Evolutionary conservation across 2,113 vertebrate species (phyloP), one percentile per base, ranked within the genome.

Genomic region (Hepsetus odoe): DNA sequence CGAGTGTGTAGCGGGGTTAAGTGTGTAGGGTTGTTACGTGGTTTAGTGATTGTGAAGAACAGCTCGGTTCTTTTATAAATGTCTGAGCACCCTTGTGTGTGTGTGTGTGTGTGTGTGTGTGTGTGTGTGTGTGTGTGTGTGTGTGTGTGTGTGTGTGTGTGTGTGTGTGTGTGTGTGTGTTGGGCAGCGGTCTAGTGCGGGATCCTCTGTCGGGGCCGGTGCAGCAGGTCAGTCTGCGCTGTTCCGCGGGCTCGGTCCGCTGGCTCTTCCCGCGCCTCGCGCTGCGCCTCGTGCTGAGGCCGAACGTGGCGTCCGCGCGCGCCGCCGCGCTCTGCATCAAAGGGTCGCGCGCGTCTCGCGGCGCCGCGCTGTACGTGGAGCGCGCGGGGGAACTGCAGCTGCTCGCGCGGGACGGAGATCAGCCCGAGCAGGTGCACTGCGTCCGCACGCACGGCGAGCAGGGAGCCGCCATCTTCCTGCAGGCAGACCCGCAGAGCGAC

Each of bases 221-320:
- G 22, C 91, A 94, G 58, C 95, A 95, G 87, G 90, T 94, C 49
- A 90, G 84, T 9, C 88, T 95, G 42, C 89, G 92, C 78, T 95
- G 95, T 59, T 90, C 92, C 0, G 84, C 88, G 76, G 93, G 94
- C 8, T 92, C 87, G 1, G 89, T 95, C 76, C 83, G 88, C 67
- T 94, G 94, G 94, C 20, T 91, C 53, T 93, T 92, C 83, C 94
- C 93, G 0, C 88, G 86, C 0, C 88, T 86, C 64, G 92, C 92
- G 35, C 84, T 95, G 74, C 75, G 88, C 0, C 88, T 95, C 4
- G 28, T 94, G 1, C 86, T 95, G 80, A 91, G 94, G 74, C 92
- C 94, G 74, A 93, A 85, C 85, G 77, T 94, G 66, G 86, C 88
- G 56, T 86, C 88, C 0, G 32, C 80, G 64, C 62, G 0, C 24